These are phyloP conservation scores for Caenorhabditis sulstoni DNA, from an alignment of 2,888 invertebrate species.

Conservation along the genomic window DNA sequence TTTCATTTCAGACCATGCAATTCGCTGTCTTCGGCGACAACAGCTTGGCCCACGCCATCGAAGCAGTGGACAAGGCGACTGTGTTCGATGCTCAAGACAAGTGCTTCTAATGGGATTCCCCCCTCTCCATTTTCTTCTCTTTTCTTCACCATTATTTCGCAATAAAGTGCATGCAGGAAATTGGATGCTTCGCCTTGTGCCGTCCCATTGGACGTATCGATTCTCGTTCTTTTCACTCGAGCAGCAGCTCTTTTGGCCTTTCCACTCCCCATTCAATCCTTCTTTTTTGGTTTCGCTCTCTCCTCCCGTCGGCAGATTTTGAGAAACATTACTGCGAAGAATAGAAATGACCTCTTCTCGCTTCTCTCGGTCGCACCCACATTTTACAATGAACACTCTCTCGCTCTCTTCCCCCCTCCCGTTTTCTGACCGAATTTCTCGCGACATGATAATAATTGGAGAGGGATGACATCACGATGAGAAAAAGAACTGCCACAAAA, in stretches of 20 bases:
- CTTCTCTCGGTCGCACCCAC: background rate
- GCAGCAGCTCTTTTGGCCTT: constrained; percentile 16
- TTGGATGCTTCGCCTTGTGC: constrained; percentile 7
- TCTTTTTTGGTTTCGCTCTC: background rate
- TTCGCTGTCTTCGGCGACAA: constrained; percentile 50
- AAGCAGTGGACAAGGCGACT: constrained; percentile 43
- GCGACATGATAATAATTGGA: background rate
- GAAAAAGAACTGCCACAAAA: background rate
- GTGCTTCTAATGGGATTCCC: constrained; percentile 34
- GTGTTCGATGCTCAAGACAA: constrained; percentile 54
- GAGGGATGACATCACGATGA: constrained; percentile 7
- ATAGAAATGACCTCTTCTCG: constrained; percentile 12
- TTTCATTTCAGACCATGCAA: constrained; percentile 55
- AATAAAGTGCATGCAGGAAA: constrained; percentile 19
- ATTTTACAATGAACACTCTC: constrained; percentile 11
- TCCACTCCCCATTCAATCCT: constrained; percentile 6
- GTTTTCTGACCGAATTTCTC: constrained; percentile 1
- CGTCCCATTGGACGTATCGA: constrained; percentile 24
- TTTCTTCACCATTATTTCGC: constrained; percentile 23
- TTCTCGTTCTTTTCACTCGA: constrained; percentile 15
- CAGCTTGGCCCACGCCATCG: constrained; percentile 36
- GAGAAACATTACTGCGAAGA: background rate
- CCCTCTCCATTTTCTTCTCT: background rate
- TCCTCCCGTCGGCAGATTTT: background rate
- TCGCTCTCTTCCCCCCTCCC: background rate